A percentile compares a stretch with the other conserved stretches of the same genome.
phyloP scores from a whole-genome alignment of 2,113 vertebrate species.

The Semicossyphus pulcher region DNA sequence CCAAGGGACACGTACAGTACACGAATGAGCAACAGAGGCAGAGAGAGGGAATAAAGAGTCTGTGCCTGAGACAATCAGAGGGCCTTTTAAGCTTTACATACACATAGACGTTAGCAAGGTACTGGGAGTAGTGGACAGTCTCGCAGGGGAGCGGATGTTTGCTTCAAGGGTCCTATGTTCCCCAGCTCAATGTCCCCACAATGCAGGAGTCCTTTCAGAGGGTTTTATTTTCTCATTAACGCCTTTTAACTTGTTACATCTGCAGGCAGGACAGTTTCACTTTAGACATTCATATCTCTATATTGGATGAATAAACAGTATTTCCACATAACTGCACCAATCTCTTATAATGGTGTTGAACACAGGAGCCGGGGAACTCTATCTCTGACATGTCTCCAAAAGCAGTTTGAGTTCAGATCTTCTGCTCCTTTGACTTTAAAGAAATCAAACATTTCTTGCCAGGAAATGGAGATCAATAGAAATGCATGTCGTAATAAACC shows the following conservation, averaged over 20 bases:
- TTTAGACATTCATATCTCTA: too few relatives aligned
- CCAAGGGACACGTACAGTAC: constrained; percentile 9
- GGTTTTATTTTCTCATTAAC: too few relatives aligned
- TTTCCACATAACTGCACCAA: too few relatives aligned
- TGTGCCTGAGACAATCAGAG: neutral
- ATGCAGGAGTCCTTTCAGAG: too few relatives aligned
- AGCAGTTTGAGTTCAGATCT: neutral
- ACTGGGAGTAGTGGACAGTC: neutral
- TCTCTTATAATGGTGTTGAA: too few relatives aligned
- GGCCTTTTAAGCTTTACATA: neutral
- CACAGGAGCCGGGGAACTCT: too few relatives aligned
- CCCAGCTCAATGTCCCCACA: too few relatives aligned
- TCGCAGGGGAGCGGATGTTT: too few relatives aligned
- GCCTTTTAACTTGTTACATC: too few relatives aligned
- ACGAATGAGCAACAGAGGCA: constrained; percentile 16
- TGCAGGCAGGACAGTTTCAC: too few relatives aligned
- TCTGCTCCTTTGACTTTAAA: neutral
- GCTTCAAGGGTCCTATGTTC: too few relatives aligned
- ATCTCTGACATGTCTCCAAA: constrained; percentile 14
- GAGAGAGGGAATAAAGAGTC: constrained; percentile 24
- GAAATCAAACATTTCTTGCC: neutral
- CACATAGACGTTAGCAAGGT: neutral
- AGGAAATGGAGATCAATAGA: neutral
- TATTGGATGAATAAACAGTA: too few relatives aligned
- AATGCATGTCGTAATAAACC: neutral